Evolutionary conservation across 2,888 invertebrate genomes (phyloP), one percentile per base, ranked within the genome.

Genomic region (Tinea trinotella): DNA sequence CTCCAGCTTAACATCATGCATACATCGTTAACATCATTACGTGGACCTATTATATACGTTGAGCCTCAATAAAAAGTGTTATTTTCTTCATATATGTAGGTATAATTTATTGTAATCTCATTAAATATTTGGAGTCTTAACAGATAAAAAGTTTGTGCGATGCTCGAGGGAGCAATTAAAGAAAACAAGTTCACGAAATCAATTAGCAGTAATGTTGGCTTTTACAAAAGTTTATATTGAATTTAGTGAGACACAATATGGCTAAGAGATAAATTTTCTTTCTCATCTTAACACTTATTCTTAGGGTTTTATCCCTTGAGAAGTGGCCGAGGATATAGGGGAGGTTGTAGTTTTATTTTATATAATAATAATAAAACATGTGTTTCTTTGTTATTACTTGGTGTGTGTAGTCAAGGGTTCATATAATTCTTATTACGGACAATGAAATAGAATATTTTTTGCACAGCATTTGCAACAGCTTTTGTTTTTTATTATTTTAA

Each of bases 111-210:
- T 30, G 30, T 7, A 30, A 30, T 7, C 9, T 9, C 30, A 30
- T 6, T 30, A 7, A 7, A 12, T 40, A 5, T 48, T 40, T 40
- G 40, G 40, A n/a, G 52, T 1, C n/a, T 36, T 64, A 66, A 63
- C 71, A 69, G 69, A 72, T 74, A 74, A 72, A 74, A 76, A 73
- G 66, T 72, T 70, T 56, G 1, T 3, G 17, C 52, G 56, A 56
- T 63, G 62, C 69, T 64, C 65, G 62, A 57, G 67, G 67, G 65
- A 68, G 67, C 72, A 75, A 77, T 79, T 76, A 74, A 72, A 76
- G 75, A 68, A 72, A 74, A 75, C 72, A 73, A 79, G 69, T 77
- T 76, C 70, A 68, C 68, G 62, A 67, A 80, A 74, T 76, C 76
- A 76, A 76, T 79, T 78, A 76, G 69, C 73, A 71, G 71, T 74